These are phyloP conservation scores for Synergus laeviventris DNA, from an alignment of 2,888 invertebrate genomes.

Conservation along the genomic window DNA sequence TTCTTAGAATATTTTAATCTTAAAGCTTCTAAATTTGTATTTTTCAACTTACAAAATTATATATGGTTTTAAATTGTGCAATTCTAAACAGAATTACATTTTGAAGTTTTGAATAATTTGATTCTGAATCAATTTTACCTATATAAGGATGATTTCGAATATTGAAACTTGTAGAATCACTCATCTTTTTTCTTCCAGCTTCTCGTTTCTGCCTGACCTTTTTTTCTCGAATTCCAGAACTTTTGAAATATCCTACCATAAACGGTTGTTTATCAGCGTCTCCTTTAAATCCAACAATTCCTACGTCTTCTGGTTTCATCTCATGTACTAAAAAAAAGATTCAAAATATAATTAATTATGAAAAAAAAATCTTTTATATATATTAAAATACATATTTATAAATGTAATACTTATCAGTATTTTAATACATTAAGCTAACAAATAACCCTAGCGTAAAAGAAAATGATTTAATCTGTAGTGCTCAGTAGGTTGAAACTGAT, in stretches of 20 bases:
- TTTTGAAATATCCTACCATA: slow-evolving; percentile 92
- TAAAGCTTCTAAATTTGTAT: too few relatives aligned
- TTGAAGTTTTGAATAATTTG: not conserved
- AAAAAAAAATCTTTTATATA: not conserved
- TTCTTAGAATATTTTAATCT: too few relatives aligned
- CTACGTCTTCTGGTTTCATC: slow-evolving; percentile 90
- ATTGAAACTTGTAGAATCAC: slow-evolving; percentile 73
- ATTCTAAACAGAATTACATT: too few relatives aligned
- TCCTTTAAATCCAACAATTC: slow-evolving; percentile 86
- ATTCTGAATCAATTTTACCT: slow-evolving; percentile 69
- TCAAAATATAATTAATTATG: not conserved
- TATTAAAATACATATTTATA: too few relatives aligned
- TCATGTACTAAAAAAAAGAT: slow-evolving; percentile 82
- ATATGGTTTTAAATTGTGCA: too few relatives aligned
- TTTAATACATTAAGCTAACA: too few relatives aligned
- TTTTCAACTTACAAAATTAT: too few relatives aligned
- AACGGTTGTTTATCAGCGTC: slow-evolving; percentile 93
- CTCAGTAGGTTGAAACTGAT: not conserved
- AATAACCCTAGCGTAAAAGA: too few relatives aligned
- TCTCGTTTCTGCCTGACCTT: slow-evolving; percentile 80
- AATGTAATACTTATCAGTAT: too few relatives aligned
- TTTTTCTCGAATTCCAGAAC: slow-evolving; percentile 78
- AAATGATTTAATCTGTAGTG: too few relatives aligned
- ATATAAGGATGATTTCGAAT: slow-evolving; percentile 79
- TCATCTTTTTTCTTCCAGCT: slow-evolving; percentile 78